A percentile compares a stretch with the other conserved stretches of the same genome.
These are phyloP conservation scores for Leptothorax acervorum DNA, from an alignment of 2,888 invertebrate species.

Conservation along the genomic window DNA sequence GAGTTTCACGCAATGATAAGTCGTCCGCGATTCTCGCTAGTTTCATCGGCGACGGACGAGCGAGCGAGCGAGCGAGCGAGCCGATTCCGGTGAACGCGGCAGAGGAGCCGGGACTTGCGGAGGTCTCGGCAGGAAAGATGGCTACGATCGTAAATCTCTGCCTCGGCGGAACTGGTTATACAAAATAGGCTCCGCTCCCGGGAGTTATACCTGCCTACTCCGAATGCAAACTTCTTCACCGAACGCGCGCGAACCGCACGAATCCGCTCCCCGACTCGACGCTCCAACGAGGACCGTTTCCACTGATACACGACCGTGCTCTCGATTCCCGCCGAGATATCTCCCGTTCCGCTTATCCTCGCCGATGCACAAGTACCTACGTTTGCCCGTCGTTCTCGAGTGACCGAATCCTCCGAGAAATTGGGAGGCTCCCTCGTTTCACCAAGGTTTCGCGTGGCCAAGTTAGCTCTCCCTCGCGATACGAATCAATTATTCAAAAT, in stretches of 20 bases:
- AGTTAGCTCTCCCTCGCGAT: not conserved
- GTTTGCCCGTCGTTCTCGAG: conserved; percentile 6
- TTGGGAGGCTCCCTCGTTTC: conserved; percentile 12
- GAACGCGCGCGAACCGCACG: conserved; percentile 60
- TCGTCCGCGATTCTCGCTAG: conserved; percentile 40
- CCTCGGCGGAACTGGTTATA: conserved; percentile 83
- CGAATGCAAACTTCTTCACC: conserved; percentile 79
- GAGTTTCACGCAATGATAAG: conserved; percentile 42
- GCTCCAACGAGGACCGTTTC: conserved; percentile 50
- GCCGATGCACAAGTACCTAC: conserved; percentile 30
- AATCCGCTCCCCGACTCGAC: conserved; percentile 42
- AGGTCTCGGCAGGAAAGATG: conserved; percentile 65
- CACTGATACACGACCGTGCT: conserved; percentile 55
- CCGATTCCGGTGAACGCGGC: conserved; percentile 43
- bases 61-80: conserved; percentile 34
- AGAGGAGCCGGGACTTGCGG: conserved; percentile 29
- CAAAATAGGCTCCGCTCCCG: conserved; percentile 82
- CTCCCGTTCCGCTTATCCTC: conserved; percentile 29
- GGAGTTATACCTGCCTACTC: conserved; percentile 79
- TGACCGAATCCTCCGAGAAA: conserved; percentile 23
- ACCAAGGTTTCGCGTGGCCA: not conserved
- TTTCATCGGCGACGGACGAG: conserved; percentile 23
- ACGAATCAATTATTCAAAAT: not conserved
- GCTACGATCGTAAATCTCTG: conserved; percentile 82
- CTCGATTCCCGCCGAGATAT: conserved; percentile 55